Evolutionary conservation across 2,888 invertebrate species (phyloP).

Genomic region (Protodeltote pygarga): DNA sequence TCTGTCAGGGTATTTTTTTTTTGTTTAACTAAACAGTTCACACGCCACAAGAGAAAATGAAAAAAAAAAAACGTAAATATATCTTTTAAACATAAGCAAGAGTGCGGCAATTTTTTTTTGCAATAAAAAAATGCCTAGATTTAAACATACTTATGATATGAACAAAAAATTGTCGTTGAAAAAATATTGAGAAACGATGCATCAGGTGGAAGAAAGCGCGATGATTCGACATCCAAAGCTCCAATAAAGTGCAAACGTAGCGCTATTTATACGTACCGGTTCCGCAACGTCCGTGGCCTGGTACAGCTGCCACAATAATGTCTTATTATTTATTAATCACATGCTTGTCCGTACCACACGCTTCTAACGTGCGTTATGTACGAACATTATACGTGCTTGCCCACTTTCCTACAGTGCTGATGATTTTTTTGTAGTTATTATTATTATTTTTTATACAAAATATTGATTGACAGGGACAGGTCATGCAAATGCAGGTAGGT

Average conservation of each 20-base stretch:
- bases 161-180: background rate
- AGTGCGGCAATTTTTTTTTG: too few species aligned
- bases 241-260: conserved; percentile 54
- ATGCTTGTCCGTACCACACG: conserved; percentile 52
- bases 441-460: conserved; percentile 39
- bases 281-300: conserved; percentile 83
- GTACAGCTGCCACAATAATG: conserved; percentile 85
- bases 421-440: conserved; percentile 7
- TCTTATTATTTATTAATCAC: conserved; percentile 80
- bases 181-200: conserved; percentile 24
- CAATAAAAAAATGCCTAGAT: background rate
- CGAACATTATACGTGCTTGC: conserved; percentile 31
- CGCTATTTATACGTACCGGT: conserved; percentile 74
- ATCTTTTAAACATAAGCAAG: too few species aligned
- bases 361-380: conserved; percentile 39
- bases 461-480: conserved; percentile 19
- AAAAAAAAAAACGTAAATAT: too few species aligned
- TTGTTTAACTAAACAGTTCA: too few species aligned
- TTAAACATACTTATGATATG: background rate
- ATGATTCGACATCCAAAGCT: conserved; percentile 55
- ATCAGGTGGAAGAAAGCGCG: conserved; percentile 37
- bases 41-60: too few species aligned
- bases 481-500: too few species aligned
- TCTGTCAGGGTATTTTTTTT: too few species aligned
- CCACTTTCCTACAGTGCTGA: conserved; percentile 25